Base-by-base conservation (phyloP, 2,113 vertebrate species). In the Cryptotis parvus region DNA sequence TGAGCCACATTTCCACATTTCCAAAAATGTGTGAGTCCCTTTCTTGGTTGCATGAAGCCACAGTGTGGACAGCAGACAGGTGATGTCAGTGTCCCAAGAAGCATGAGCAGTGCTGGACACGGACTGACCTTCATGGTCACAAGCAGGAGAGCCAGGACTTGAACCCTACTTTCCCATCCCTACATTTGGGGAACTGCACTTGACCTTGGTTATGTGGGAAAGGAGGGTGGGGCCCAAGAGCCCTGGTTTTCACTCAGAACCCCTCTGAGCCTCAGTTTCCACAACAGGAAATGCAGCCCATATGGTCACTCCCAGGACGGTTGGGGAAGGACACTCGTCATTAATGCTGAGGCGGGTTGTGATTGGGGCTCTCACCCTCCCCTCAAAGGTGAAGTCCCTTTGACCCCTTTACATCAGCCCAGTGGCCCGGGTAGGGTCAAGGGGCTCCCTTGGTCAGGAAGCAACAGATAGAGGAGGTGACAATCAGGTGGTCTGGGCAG, bases 311-410 rank as follows among this genome's bases (percentile, higher is more conserved):
- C n/a, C n/a, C 18, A 16, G 78, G 89, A 69, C 3, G 27, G 37
- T 6, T 27, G n/a, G 29, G 29, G n/a, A 26, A 10, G 0, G n/a
- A 63, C 63, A 31, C 24, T 10, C 6, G 15, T 37, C 63, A 18
- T 55, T n/a, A 58, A 1, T 0, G 20, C 15, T 55, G 8, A 24
- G 29, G 4, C 24, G 12, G 63, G 3, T 1, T 39, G 2, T 8
- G 2, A 29, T 0, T 24, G 63, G 0, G 12, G 14, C 55, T 58
- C 55, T 24, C 8, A 58, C 16, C 20, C 55, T 20, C 20, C 49
- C 22, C 31, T 0, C 0, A 9, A 14, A 58, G n/a, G 8, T 43
- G 37, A 61, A 22, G 16, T 85, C 43, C 16, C 16, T 68, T 74
- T 20, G 1, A 27, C 79, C 35, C 20, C 31, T 66, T 77, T 78